These are phyloP conservation scores for Bergia sp. DNA, from an alignment of 92 coral and sea anemone genomes.

Conservation along the genomic window DNA sequence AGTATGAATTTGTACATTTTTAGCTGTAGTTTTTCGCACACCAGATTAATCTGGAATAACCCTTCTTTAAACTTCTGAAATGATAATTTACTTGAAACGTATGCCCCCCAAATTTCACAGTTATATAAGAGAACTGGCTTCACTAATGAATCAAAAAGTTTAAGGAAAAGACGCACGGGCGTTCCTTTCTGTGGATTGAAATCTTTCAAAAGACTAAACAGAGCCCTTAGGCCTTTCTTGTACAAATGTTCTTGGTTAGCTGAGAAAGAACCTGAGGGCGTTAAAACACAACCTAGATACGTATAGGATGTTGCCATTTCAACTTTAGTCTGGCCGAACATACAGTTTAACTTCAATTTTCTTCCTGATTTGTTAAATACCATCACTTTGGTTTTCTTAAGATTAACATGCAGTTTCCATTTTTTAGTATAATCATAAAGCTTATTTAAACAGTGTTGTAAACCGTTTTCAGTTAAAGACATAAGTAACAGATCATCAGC, in stretches of 20 bases:
- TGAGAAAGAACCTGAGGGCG: not conserved
- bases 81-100: not conserved
- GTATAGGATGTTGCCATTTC: slow-evolving; percentile 28
- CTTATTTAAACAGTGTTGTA: no score
- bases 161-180: not conserved
- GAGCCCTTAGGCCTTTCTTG: slow-evolving; percentile 32
- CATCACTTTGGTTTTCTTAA: not conserved
- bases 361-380: not conserved
- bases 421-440: no score
- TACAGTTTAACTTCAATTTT: slow-evolving; percentile 24
- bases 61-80: not conserved
- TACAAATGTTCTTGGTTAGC: not conserved
- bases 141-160: no score
- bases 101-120: no score
- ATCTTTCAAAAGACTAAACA: not conserved
- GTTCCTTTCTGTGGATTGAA: slow-evolving; percentile 13
- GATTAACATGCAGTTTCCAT: not conserved
- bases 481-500: no score
- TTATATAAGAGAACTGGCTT: no score
- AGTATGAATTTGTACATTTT: slow-evolving; percentile 24
- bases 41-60: no score
- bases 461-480: not conserved
- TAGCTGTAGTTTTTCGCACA: slow-evolving; percentile 31
- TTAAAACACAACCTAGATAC: not conserved
- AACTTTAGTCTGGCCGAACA: slow-evolving; percentile 23